Evolutionary conservation across 2,888 invertebrate genomes (phyloP).

Genomic region (Norana najaformis): DNA sequence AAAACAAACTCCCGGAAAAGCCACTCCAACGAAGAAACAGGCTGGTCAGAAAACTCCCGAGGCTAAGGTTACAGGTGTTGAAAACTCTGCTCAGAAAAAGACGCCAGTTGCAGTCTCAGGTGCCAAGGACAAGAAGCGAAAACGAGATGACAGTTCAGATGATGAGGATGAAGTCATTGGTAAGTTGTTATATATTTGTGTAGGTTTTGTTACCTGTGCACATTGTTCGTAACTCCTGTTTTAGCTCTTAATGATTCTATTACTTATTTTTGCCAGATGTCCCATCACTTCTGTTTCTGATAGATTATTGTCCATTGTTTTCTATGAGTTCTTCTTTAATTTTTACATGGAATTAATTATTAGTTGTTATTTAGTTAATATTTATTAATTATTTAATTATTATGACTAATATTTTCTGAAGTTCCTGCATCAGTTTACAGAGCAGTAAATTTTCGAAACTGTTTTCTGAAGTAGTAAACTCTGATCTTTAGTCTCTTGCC

Average conservation of each 20-base stretch:
- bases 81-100: not conserved
- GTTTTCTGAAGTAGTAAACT: not conserved
- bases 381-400: too few relatives aligned
- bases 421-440: not conserved
- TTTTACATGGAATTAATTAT: too few relatives aligned
- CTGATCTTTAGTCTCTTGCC: too few relatives aligned
- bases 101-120: not conserved
- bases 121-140: not conserved
- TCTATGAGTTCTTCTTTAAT: not conserved
- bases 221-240: not conserved
- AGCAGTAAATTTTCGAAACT: not conserved
- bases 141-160: not conserved
- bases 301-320: not conserved
- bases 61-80: not conserved
- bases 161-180: not conserved
- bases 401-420: not conserved
- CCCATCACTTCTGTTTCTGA: not conserved
- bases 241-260: not conserved
- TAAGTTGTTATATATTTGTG: not conserved
- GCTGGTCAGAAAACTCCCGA: constrained; percentile 3
- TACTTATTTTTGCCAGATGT: not conserved
- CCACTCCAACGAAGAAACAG: not conserved
- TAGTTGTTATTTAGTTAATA: too few relatives aligned
- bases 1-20: constrained; percentile 2
- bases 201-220: not conserved